Base-by-base conservation (phyloP, 2,797 vertebrate genomes). In the Manis javanica region DNA sequence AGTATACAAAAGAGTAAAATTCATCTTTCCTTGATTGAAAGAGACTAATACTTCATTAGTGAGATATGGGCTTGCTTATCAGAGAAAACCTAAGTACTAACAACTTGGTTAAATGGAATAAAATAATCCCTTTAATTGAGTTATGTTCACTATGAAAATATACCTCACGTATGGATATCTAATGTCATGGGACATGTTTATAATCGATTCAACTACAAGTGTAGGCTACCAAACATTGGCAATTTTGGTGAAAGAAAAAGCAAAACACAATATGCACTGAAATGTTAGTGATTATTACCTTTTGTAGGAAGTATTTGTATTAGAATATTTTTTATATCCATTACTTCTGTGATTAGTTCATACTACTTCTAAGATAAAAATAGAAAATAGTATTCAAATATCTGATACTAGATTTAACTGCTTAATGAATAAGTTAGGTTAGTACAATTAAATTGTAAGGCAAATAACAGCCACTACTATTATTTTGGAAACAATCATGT, bases 301-400 rank as follows among this genome's bases (percentile, higher is more conserved):
- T 53, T 61, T 59, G 12, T 31, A 49, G 49, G 13, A 53, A 46
- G 8, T 90, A 53, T 90, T 90, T 61, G 15, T 66, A 19, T 75
- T 79, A 59, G 86, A 90, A 23, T 61, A 19, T 81, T 63, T 94
- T 91, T 81, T 66, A 23, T 63, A 63, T 72, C 3, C 18, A 51
- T 84, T 78, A 59, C 57, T 68, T 61, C 16, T 64, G 14, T 19
- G 37, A 34, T 42, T 71, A 90, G 68, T 57, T 84, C 23, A 71
- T 13, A 46, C 24, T 53, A 34, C 42, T 91, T 87, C 68, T 57
- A 57, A 69, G 85, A 84, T 78, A 24, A 68, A 87, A 78, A 53
- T 75, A 74, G 16, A 13, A 85, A 94, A 94, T 24, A 51, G 23
- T 90, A 46, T 74, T 95, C 12, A 84, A 87, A 59, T 2, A 92